Evolutionary conservation across 1,140 invertebrate genomes (phyloP).

Genomic region (Drosophila setifemur): DNA sequence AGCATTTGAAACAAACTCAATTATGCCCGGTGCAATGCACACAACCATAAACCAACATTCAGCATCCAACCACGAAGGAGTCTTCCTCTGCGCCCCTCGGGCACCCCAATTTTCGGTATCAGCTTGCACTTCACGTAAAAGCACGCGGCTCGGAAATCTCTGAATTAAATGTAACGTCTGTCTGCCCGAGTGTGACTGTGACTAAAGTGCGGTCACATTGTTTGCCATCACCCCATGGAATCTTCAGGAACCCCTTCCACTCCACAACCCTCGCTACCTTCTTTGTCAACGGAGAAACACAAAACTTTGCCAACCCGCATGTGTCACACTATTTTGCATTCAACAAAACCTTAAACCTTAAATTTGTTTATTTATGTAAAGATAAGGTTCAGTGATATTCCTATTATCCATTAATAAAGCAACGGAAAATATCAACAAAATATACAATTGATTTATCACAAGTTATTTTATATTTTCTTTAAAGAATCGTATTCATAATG

Average conservation of each 20-base stretch:
- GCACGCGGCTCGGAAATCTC: conserved; percentile 41
- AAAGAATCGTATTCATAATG: too few species aligned
- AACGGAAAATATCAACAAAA: background rate
- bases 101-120: conserved; percentile 1
- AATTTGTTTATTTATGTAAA: too few species aligned
- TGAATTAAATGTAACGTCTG: conserved; percentile 53
- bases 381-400: too few species aligned
- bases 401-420: too few species aligned
- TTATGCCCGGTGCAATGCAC: conserved; percentile 76
- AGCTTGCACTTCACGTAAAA: conserved; percentile 44
- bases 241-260: background rate
- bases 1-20: conserved; percentile 81
- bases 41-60: conserved; percentile 30
- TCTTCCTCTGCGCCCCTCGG: background rate
- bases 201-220: conserved; percentile 80
- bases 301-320: conserved; percentile 58
- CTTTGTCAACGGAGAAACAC: too few species aligned
- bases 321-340: conserved; percentile 69
- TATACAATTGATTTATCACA: background rate
- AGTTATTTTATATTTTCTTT: too few species aligned
- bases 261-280: background rate
- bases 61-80: conserved; percentile 33
- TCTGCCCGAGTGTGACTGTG: conserved; percentile 67
- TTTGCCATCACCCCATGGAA: conserved; percentile 50
- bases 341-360: conserved; percentile 31